Evolutionary conservation across 1,140 invertebrate species (phyloP), one percentile per base, ranked within the genome.

Genomic region (Pogonognathellus flavescens): DNA sequence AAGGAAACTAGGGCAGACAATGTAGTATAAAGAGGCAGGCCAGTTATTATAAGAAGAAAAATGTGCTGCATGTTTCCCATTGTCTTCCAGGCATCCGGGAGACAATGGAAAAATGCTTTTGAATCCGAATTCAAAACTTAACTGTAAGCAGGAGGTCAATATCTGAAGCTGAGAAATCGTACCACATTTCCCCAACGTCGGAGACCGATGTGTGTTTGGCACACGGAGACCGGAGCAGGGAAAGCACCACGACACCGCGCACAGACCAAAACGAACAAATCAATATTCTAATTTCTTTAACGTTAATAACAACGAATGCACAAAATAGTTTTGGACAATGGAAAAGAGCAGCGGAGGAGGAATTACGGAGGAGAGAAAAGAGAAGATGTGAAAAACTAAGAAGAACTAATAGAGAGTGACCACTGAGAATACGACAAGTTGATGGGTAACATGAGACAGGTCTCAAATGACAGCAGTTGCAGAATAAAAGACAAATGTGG

Each of bases 101-200:
- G 59, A 60, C 59, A 60, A 13, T 18, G 52, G 55, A 20, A 55
- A 14, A 57, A 11, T n/a, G 52, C 22, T 31, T 7, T 53, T 57
- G 52, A 57, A 55, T 59, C 14, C 13, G 22, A 25, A 82, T 22
- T 57, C 55, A 25, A 82, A 53, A 82, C 83, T 87, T 87, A 84
- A 87, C 86, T 87, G 86, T 55, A 85, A 87, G 52, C n/a, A 84
- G 62, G n/a, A 84, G 52, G 53, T 85, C 84, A 84, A 85, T 22
- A 59, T 87, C 84, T n/a, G 84, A 83, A 49, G 84, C 50, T 25
- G 80, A 57, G 49, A 85, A 85, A 31, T 85, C 84, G 86, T 87
- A 84, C 86, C 86, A 87, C 86, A 87, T 87, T 57, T 84, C 84
- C 80, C 86, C 81, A 80, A 72, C 14, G 18, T 62, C 50, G 25